These are phyloP conservation scores for Mustela nigripes DNA, from an alignment of 2,113 vertebrate species.

Conservation along the genomic window DNA sequence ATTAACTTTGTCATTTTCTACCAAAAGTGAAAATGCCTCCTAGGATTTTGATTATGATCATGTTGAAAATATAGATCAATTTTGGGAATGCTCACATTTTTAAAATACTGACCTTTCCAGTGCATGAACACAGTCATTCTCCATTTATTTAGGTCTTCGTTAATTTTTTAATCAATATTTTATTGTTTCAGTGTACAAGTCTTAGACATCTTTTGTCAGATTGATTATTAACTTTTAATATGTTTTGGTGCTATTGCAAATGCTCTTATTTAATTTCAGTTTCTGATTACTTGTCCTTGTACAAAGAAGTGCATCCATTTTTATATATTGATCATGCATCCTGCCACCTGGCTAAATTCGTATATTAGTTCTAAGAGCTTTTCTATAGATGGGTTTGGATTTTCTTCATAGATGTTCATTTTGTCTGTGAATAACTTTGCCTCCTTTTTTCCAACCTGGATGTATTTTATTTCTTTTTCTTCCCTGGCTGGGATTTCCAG, in stretches of 20 bases:
- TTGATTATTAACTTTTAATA: neutral
- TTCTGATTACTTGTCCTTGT: neutral
- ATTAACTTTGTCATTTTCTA: neutral
- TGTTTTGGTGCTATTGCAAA: neutral
- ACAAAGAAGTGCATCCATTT: neutral
- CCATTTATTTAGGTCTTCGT: neutral
- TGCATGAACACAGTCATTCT: neutral
- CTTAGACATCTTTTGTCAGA: neutral
- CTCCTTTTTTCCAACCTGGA: neutral
- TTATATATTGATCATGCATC: neutral
- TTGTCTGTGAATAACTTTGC: neutral
- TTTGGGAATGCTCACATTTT: neutral
- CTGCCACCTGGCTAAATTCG: neutral
- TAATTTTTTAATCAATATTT: neutral
- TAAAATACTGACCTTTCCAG: neutral
- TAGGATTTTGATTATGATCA: neutral
- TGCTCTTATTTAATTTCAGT: neutral
- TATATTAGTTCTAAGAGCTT: neutral
- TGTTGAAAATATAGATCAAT: neutral
- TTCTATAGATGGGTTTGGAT: neutral
- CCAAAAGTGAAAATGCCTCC: neutral
- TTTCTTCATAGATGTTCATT: neutral
- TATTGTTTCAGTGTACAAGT: neutral
- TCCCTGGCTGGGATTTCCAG: neutral
- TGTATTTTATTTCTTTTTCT: neutral